Conservation (phyloP, 2,888 invertebrate species). For the Selenia dentaria region DNA sequence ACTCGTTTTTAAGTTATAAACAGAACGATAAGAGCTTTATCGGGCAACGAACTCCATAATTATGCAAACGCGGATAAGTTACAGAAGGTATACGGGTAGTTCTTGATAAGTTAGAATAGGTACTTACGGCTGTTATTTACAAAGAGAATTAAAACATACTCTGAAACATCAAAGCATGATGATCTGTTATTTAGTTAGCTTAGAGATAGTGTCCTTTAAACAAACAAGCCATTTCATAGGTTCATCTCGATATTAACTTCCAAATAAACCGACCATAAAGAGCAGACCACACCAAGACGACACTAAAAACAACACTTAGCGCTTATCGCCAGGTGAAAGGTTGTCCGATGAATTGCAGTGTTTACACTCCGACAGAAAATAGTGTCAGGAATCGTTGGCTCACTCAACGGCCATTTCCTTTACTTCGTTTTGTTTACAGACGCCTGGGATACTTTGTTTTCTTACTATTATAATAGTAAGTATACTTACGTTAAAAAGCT, state of each 20-base stretch:
- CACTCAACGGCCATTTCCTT: conserved; percentile 44
- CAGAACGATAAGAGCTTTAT: conserved; percentile 75
- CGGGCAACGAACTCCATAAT: conserved; percentile 69
- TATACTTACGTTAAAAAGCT: conserved; percentile 40
- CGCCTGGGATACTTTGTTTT: conserved; percentile 44
- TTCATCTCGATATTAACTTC: conserved; percentile 24
- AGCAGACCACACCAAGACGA: conserved; percentile 43
- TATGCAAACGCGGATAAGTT: conserved; percentile 46
- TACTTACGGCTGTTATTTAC: no score
- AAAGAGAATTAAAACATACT: no score
- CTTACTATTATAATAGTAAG: no score
- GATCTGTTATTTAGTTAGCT: no score
- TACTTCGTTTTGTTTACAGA: conserved; percentile 43
- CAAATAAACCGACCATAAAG: conserved; percentile 45
- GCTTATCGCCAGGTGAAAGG: conserved; percentile 74
- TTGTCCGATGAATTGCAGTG: conserved; percentile 64
- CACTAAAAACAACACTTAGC: conserved; percentile 59
- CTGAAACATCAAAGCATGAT: no score
- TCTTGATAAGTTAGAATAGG: no score
- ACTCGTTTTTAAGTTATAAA: conserved; percentile 61
- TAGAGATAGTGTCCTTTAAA: background rate
- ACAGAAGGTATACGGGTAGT: conserved; percentile 19
- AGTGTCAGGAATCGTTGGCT: conserved; percentile 32
- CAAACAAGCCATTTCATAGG: background rate
- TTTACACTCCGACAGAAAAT: conserved; percentile 53